These are phyloP conservation scores for Dusona sp. DNA, from an alignment of 2,888 invertebrate genomes.

Conservation along the genomic window DNA sequence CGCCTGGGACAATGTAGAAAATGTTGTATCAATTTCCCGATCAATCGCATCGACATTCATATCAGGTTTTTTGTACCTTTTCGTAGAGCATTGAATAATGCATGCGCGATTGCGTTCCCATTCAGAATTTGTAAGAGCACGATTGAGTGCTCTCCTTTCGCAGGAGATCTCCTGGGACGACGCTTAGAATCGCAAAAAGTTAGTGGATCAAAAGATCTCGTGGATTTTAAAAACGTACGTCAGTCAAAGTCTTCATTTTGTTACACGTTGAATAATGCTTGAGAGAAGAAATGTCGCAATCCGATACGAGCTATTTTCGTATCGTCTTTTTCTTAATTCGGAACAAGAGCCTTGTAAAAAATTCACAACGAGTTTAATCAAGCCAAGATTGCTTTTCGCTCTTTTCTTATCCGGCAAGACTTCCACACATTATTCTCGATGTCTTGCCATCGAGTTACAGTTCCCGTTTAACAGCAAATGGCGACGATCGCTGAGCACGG, in stretches of 20 bases:
- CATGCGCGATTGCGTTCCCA: slow-evolving; percentile 44
- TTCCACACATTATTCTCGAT: not conserved
- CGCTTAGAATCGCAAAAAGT: slow-evolving; percentile 55
- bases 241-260: slow-evolving; percentile 47
- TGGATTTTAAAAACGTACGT: slow-evolving; percentile 48
- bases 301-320: slow-evolving; percentile 30
- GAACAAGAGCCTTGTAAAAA: slow-evolving; percentile 9
- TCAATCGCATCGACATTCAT: slow-evolving; percentile 31
- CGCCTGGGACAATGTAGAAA: slow-evolving; percentile 32
- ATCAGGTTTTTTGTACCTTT: slow-evolving; percentile 58
- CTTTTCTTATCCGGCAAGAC: not conserved
- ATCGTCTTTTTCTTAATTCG: not conserved
- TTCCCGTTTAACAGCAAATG: slow-evolving; percentile 29
- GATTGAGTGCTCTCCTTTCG: slow-evolving; percentile 14
- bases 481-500: not conserved
- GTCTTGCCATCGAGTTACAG: slow-evolving; percentile 58
- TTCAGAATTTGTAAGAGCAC: slow-evolving; percentile 49
- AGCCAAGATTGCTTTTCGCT: slow-evolving; percentile 44
- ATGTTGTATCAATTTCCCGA: slow-evolving; percentile 55
- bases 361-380: slow-evolving; percentile 51
- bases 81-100: slow-evolving; percentile 67
- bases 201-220: slow-evolving; percentile 27
- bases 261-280: slow-evolving; percentile 45
- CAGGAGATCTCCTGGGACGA: not conserved
- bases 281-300: slow-evolving; percentile 50